A percentile compares a stretch with the other conserved stretches of the same genome.
These are phyloP conservation scores for Megatriorchis doriae DNA, from an alignment of 2,113 vertebrate species.

Conservation along the genomic window DNA sequence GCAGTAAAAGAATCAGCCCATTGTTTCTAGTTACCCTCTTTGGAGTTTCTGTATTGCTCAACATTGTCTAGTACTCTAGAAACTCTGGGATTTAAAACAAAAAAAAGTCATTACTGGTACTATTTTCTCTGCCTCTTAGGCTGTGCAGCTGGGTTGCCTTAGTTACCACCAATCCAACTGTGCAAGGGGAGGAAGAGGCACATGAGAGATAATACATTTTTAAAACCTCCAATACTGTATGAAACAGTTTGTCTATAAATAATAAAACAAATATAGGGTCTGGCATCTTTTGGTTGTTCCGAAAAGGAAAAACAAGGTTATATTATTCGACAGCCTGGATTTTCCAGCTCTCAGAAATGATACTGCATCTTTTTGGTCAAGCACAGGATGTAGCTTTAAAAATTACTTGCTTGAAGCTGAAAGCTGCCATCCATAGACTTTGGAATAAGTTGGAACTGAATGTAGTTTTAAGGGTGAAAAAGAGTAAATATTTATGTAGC, in stretches of 20 bases:
- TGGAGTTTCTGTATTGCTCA: conserved; percentile 46
- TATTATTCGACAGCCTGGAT: neutral
- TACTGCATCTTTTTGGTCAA: neutral
- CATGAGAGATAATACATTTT: conserved; percentile 49
- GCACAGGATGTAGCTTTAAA: neutral
- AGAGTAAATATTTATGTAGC: neutral
- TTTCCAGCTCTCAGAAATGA: neutral
- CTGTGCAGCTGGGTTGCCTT: conserved; percentile 64
- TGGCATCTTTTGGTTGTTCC: neutral
- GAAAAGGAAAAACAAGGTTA: neutral
- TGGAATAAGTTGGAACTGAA: neutral
- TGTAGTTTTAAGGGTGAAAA: neutral
- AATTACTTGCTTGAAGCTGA: neutral
- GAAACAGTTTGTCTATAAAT: conserved; percentile 45
- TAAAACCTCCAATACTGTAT: conserved; percentile 25
- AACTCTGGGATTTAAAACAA: conserved; percentile 53
- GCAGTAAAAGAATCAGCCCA: conserved; percentile 21
- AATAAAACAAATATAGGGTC: conserved; percentile 31
- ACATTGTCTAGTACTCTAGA: conserved; percentile 36
- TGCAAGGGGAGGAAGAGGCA: conserved; percentile 35
- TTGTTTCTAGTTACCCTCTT: conserved; percentile 57
- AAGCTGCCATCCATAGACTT: neutral
- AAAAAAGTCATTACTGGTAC: conserved; percentile 46
- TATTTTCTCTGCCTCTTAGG: conserved; percentile 54
- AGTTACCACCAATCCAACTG: conserved; percentile 55